A percentile compares a stretch with the other conserved stretches of the same genome.
These are phyloP conservation scores for Mustela nigripes DNA, from an alignment of 2,113 vertebrate species.

Conservation along the genomic window DNA sequence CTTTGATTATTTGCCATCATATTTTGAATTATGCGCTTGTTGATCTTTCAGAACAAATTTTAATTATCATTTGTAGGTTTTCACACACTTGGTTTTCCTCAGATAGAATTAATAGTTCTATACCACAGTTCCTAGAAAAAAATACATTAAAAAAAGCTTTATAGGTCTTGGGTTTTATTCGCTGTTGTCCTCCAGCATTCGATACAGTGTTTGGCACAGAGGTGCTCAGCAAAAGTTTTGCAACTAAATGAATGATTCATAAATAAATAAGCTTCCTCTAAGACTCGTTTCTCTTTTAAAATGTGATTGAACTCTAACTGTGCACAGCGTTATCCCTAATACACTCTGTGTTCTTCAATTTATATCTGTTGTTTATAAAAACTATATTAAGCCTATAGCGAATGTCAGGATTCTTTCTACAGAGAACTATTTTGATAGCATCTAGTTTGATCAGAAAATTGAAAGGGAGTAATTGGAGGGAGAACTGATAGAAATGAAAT, in stretches of 20 bases:
- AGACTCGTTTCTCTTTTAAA: not conserved
- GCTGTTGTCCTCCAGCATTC: not conserved
- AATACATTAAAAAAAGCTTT: not conserved
- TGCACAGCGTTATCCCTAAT: not conserved
- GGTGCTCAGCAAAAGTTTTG: not conserved
- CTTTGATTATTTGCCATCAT: conserved; percentile 19
- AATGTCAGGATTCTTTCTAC: not conserved
- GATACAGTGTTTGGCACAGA: not conserved
- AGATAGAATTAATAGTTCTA: not conserved
- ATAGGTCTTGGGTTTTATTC: not conserved
- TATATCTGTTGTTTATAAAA: not conserved
- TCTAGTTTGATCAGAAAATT: not conserved
- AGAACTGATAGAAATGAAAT: not conserved
- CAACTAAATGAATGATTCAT: not conserved
- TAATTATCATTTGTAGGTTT: conserved; percentile 22
- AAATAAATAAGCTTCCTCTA: not conserved
- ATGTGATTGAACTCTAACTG: not conserved
- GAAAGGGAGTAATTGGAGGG: not conserved
- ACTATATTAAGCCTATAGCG: not conserved
- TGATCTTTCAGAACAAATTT: conserved; percentile 40
- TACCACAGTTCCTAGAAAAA: conserved; percentile 6
- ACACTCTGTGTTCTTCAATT: not conserved
- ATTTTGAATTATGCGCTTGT: not conserved
- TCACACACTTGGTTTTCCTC: not conserved
- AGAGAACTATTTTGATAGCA: not conserved